Evolutionary conservation across 2,113 vertebrate genomes (phyloP).

Genomic region (Oncorhynchus gorbuscha): DNA sequence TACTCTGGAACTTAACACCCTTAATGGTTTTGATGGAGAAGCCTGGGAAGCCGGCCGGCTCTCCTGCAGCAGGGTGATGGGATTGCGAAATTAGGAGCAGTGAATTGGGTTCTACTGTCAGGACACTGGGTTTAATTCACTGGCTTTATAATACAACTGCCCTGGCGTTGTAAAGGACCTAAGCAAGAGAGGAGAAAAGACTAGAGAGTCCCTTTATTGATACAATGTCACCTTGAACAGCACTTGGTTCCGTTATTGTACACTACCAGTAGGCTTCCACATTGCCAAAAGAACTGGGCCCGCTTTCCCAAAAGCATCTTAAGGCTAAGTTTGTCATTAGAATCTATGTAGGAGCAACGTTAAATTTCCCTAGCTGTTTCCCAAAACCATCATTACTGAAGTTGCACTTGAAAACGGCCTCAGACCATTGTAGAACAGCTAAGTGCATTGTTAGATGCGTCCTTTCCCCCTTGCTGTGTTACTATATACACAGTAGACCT

Average conservation of each 20-base stretch:
- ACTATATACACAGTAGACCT: no score
- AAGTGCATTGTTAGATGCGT: no score
- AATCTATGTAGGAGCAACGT: no score
- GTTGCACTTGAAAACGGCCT: no score
- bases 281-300: no score
- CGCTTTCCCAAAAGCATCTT: no score
- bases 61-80: slow-evolving; percentile 62
- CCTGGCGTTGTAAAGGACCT: slow-evolving; percentile 63
- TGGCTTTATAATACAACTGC: slow-evolving; percentile 68
- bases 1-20: slow-evolving; percentile 65
- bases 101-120: slow-evolving; percentile 69
- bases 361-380: no score
- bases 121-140: slow-evolving; percentile 70
- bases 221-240: slow-evolving; percentile 55
- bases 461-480: no score
- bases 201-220: slow-evolving; percentile 61
- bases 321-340: no score
- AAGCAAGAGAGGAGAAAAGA: slow-evolving; percentile 60
- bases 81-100: slow-evolving; percentile 71
- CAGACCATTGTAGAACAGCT: no score
- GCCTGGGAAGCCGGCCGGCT: slow-evolving; percentile 44
- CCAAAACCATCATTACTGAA: no score
- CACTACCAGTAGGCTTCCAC: no score
- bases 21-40: slow-evolving; percentile 75
- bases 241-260: background rate